phyloP scores from a whole-genome alignment of 2,888 invertebrate genomes.

The Phaonia tiefii region DNA sequence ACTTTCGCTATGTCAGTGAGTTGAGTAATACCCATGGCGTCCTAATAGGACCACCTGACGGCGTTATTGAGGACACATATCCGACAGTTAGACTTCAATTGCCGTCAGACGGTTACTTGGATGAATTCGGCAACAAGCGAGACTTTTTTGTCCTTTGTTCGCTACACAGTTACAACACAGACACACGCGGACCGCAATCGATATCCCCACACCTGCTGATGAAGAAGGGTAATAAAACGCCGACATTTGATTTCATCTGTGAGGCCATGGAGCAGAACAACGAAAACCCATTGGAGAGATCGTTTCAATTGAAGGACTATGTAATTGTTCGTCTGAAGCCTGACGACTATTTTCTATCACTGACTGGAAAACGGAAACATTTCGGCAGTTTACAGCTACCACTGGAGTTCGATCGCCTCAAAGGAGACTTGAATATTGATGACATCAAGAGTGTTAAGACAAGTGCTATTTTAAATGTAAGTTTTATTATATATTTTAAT shows the following conservation, averaged over 20 bases:
- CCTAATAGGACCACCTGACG: conserved; percentile 23
- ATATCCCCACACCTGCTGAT: conserved; percentile 45
- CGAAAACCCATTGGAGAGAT: background rate
- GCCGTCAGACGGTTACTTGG: background rate
- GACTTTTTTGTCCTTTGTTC: conserved; percentile 52
- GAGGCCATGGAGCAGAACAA: conserved; percentile 29
- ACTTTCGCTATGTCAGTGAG: conserved; percentile 19
- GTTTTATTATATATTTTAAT: too few relatives aligned
- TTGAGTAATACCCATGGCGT: conserved; percentile 30
- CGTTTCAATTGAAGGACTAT: conserved; percentile 41
- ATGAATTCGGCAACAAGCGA: conserved; percentile 37
- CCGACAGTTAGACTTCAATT: conserved; percentile 14
- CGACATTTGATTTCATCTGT: conserved; percentile 37
- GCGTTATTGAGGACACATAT: background rate
- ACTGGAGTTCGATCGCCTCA: background rate
- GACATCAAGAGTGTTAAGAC: background rate
- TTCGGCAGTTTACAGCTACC: conserved; percentile 22
- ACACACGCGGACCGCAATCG: background rate
- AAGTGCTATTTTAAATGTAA: conserved; percentile 22
- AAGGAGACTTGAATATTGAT: background rate
- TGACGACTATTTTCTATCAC: conserved; percentile 2
- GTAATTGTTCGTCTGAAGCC: conserved; percentile 44
- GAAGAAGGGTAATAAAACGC: background rate
- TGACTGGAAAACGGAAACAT: conserved; percentile 11
- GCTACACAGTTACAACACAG: conserved; percentile 31